phyloP scores from a whole-genome alignment of 1,140 invertebrate genomes.

The Caenorhabditis tropicalis region DNA sequence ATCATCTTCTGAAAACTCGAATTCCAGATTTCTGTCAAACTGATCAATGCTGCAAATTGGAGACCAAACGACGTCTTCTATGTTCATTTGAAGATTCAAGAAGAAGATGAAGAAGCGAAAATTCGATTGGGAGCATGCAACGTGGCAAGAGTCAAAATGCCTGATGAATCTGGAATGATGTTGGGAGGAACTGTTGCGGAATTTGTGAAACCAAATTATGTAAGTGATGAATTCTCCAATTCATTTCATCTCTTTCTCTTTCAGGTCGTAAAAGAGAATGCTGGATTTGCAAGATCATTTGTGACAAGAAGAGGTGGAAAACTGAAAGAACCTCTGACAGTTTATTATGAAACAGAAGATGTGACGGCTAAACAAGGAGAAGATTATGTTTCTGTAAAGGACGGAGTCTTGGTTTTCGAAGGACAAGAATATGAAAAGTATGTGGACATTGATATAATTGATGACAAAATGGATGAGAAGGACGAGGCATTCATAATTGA shows the following conservation, averaged over 20 bases:
- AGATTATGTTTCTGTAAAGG: slow-evolving; percentile 42
- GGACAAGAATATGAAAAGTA: slow-evolving; percentile 56
- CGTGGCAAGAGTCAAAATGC: slow-evolving; percentile 42
- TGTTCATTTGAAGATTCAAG: slow-evolving; percentile 54
- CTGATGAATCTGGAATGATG: slow-evolving; percentile 21
- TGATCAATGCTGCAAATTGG: slow-evolving; percentile 48
- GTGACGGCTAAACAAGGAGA: slow-evolving; percentile 43
- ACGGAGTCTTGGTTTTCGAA: slow-evolving; percentile 40
- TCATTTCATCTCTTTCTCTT: background rate
- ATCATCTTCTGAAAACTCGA: background rate
- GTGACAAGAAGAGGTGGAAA: slow-evolving; percentile 40
- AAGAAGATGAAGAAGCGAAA: slow-evolving; percentile 48
- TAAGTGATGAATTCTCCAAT: background rate
- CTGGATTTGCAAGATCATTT: slow-evolving; percentile 31
- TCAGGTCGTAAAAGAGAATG: slow-evolving; percentile 48
- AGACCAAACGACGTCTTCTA: slow-evolving; percentile 50
- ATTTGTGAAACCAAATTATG: slow-evolving; percentile 51
- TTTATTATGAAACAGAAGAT: slow-evolving; percentile 51
- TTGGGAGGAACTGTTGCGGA: slow-evolving; percentile 27
- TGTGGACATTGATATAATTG: slow-evolving; percentile 84
- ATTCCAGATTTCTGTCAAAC: slow-evolving; percentile 3
- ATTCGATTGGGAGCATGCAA: slow-evolving; percentile 44
- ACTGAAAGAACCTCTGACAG: background rate
- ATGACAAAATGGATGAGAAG: slow-evolving; percentile 97
- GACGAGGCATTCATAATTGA: slow-evolving; percentile 91